phyloP scores from a whole-genome alignment of 2,797 vertebrate genomes.

The Coccyzus lansbergi region DNA sequence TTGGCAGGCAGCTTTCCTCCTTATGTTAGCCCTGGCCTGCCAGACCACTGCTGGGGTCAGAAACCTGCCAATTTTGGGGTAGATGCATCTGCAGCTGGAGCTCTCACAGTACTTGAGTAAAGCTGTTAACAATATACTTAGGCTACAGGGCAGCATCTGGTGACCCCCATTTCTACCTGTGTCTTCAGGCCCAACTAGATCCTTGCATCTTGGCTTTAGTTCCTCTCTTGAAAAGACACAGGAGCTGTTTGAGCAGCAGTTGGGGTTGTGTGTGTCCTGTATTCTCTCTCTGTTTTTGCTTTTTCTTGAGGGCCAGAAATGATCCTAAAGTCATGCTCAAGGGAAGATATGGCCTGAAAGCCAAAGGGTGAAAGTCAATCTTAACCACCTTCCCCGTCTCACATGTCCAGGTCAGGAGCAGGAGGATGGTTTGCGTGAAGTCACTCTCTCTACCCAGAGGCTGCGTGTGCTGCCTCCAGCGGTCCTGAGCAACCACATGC shows the following conservation, averaged over 20 bases:
- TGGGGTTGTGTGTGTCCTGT: background rate
- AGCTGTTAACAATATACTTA: background rate
- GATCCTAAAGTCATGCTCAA: background rate
- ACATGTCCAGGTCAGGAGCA: conserved; percentile 1
- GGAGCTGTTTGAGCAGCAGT: background rate
- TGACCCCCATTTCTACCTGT: background rate
- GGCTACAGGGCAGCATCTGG: background rate
- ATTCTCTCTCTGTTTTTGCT: background rate
- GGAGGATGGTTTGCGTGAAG: background rate
- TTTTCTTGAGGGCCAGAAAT: background rate
- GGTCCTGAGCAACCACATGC: conserved; percentile 15
- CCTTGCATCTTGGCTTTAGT: background rate
- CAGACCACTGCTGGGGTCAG: accelerated
- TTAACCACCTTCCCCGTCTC: background rate
- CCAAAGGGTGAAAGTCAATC: background rate
- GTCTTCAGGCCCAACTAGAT: background rate
- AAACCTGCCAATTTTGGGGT: background rate
- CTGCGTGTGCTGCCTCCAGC: conserved; percentile 66
- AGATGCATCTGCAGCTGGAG: background rate
- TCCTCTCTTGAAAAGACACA: background rate
- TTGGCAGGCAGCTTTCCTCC: background rate
- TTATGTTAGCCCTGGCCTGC: accelerated
- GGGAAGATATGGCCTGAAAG: background rate
- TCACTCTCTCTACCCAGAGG: conserved; percentile 65
- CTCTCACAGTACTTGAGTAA: background rate